Conservation (phyloP, 2,113 vertebrate genomes). For the Salvelinus alpinus region DNA sequence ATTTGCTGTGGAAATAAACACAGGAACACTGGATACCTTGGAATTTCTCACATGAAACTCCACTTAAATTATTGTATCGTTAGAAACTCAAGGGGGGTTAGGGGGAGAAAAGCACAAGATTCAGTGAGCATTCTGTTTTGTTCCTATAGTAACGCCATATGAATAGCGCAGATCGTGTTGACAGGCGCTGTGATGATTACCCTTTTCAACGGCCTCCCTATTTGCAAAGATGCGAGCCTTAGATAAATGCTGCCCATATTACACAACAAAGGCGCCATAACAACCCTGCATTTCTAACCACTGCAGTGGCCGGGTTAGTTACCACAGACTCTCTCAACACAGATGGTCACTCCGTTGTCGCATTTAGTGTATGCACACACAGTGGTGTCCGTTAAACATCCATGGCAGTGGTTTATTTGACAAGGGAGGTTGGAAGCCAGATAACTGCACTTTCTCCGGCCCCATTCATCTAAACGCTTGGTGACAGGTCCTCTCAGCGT, state of each 20-base stretch:
- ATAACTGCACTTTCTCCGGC: background rate
- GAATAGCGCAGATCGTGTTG: constrained; percentile 51
- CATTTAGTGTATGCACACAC: background rate
- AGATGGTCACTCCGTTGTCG: constrained; percentile 41
- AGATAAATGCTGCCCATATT: constrained; percentile 50
- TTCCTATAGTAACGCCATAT: constrained; percentile 47
- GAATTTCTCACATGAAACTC: constrained; percentile 7
- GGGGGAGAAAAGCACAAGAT: background rate
- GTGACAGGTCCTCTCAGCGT: background rate
- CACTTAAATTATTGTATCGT: background rate
- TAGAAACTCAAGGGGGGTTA: background rate
- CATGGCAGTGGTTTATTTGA: background rate
- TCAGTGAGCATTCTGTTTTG: constrained; percentile 32
- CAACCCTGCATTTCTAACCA: constrained; percentile 57
- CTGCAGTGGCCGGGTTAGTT: constrained; percentile 16
- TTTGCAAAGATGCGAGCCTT: constrained; percentile 53
- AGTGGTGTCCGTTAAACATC: background rate
- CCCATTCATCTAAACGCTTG: constrained; percentile 3
- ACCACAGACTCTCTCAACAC: constrained; percentile 27
- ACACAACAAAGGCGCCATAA: constrained; percentile 65
- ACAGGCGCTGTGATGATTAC: constrained; percentile 49
- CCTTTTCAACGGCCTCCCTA: constrained; percentile 66
- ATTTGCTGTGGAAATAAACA: constrained; percentile 67
- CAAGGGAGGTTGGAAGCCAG: background rate
- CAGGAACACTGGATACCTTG: constrained; percentile 57